Percentiles rank a stretch among this genome's conserved stretches.
These are phyloP conservation scores for Drosophila melanica DNA, from an alignment of 1,140 invertebrate species.

Conservation along the genomic window DNA sequence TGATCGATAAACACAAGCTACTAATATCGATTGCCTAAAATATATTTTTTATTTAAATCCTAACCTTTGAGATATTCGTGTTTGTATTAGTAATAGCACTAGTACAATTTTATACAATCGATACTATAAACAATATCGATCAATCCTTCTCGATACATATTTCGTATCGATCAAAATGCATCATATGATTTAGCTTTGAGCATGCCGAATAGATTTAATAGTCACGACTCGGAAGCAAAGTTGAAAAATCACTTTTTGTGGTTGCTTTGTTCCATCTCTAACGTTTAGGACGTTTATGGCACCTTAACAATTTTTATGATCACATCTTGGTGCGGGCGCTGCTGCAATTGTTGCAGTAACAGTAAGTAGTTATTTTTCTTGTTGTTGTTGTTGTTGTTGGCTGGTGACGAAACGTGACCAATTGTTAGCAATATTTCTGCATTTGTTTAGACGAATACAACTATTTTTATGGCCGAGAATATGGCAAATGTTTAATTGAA, in stretches of 20 bases:
- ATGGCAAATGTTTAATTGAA: constrained; percentile 77
- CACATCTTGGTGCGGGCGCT: constrained; percentile 56
- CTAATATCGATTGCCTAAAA: too few relatives aligned
- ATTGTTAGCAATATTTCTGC: constrained; percentile 51
- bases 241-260: constrained; percentile 18
- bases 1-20: too few relatives aligned
- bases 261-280: constrained; percentile 22
- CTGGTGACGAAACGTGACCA: constrained; percentile 73
- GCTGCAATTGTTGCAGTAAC: constrained; percentile 41
- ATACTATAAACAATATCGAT: too few relatives aligned
- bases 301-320: constrained; percentile 68
- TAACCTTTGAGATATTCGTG: too few relatives aligned
- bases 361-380: constrained; percentile 12
- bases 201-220: background rate
- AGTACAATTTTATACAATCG: too few relatives aligned
- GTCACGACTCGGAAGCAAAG: background rate
- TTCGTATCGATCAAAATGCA: background rate
- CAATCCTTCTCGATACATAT: background rate
- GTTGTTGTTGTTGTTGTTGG: constrained; percentile 5
- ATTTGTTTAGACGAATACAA: constrained; percentile 39
- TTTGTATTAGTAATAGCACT: too few relatives aligned
- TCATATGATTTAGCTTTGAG: background rate
- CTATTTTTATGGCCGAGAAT: constrained; percentile 40
- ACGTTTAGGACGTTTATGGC: constrained; percentile 36
- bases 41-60: background rate